Base-by-base conservation (phyloP, 2,113 vertebrate species). In the Stigmatopora argus region DNA sequence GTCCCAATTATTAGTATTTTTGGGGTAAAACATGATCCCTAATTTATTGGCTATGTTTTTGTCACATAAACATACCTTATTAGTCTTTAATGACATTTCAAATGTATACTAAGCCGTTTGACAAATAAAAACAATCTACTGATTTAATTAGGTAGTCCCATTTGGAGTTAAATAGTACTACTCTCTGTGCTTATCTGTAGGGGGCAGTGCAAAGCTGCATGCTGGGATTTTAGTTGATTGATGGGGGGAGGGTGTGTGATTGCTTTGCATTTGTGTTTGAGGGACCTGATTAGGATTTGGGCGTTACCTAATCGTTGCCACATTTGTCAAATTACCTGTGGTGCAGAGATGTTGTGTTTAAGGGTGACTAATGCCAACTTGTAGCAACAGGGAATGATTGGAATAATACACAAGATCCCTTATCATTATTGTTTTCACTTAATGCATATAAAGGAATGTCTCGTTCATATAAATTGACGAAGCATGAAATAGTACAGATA, bases 121-220 rank as follows among this genome's bases (percentile, higher is more conserved):
- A 61, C 59, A 61, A 61, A 61, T 61, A 61, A 61, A 61, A 61
- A 61, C 59, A 61, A 60, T 41, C 2, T 18, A 7, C 8, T 17
- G 23, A 67, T 19, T 46, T n/a, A 38, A 64, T 64, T 35, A 56
- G 3, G 26, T 31, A 31, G n/a, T 46, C 49, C 45, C 45, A 17
- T 26, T 34, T 45, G 14, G 31, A 21, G 51, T 34, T 19, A 14
- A 11, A 19, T 52, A 52, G 15, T 7, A 31, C 26, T 31, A 46
- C 14, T 18, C 10, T 0, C 17, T 15, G 2, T 38, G 12, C 8
- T 6, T 31, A 26, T 77, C 85, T 62, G 51, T 48, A 77, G 83
- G 73, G 71, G 81, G 80, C 55, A 74, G 75, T 67, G 74, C 71
- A 65, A 46, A 7, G 26, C 67, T 41, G 1, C 46, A 67, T 15